Conservation (phyloP, 2,113 vertebrate species). For the Psilopsiagon aymara region DNA sequence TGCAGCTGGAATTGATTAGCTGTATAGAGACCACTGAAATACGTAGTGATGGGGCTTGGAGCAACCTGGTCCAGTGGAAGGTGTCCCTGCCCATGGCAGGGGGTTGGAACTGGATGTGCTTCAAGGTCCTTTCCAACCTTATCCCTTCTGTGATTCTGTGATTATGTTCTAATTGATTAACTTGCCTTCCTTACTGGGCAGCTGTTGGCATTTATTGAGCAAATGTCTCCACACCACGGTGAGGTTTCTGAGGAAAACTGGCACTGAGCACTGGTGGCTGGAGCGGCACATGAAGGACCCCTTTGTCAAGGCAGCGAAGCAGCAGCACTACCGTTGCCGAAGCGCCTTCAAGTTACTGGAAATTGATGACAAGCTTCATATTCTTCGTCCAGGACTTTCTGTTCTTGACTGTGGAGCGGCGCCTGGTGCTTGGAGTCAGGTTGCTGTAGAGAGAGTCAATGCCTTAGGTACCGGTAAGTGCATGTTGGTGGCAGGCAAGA, state of each 20-base stretch:
- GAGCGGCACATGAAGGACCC: slow-evolving; percentile 85
- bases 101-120: not conserved
- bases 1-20: too few relatives aligned
- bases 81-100: not conserved
- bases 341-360: slow-evolving; percentile 95
- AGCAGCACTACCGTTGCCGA: slow-evolving; percentile 85
- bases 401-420: slow-evolving; percentile 94
- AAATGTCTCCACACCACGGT: slow-evolving; percentile 70
- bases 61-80: not conserved
- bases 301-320: slow-evolving; percentile 85
- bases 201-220: not conserved
- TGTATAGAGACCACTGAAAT: not conserved
- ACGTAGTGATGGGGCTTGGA: not conserved
- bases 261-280: slow-evolving; percentile 84
- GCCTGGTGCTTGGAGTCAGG: slow-evolving; percentile 95
- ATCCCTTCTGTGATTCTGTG: not conserved
- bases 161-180: not conserved
- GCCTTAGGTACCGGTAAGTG: slow-evolving; percentile 83
- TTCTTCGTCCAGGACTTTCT: slow-evolving; percentile 81
- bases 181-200: not conserved
- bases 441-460: slow-evolving; percentile 88
- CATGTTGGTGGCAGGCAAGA: fast-evolving
- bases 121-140: not conserved
- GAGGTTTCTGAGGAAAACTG: slow-evolving; percentile 50
- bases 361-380: slow-evolving; percentile 78